phyloP scores from a whole-genome alignment of 2,113 vertebrate species.

The Heterotilapia buettikoferi region DNA sequence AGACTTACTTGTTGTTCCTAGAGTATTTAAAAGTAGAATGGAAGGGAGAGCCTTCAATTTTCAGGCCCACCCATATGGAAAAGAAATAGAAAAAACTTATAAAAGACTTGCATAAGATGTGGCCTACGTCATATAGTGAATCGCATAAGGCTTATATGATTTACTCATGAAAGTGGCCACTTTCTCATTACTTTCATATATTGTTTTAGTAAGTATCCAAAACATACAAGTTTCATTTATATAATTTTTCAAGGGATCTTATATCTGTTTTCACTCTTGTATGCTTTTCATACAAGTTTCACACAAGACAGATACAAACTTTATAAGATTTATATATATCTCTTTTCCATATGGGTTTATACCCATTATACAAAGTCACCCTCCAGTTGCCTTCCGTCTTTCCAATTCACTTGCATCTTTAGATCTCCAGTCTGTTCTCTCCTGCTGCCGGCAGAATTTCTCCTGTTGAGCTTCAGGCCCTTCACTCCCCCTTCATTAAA shows the following conservation, averaged over 20 bases:
- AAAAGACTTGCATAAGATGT: background rate
- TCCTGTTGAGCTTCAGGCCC: background rate
- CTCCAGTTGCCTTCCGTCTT: background rate
- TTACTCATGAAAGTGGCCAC: background rate
- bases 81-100: too few species aligned
- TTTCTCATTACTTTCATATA: background rate
- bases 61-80: too few species aligned
- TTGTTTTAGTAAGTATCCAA: background rate
- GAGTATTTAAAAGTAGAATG: too few species aligned
- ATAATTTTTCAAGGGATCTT: background rate
- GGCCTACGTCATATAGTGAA: background rate
- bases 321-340: background rate
- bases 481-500: background rate
- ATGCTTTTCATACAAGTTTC: background rate
- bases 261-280: background rate
- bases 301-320: background rate
- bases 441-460: background rate
- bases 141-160: fast-evolving
- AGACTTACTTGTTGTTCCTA: too few species aligned
- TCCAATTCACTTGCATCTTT: background rate
- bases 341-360: background rate
- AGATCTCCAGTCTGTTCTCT: background rate
- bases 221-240: background rate
- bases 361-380: background rate
- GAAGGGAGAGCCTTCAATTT: too few species aligned